Evolutionary conservation across 2,797 vertebrate genomes (phyloP).

Genomic region (Cuculus canorus): DNA sequence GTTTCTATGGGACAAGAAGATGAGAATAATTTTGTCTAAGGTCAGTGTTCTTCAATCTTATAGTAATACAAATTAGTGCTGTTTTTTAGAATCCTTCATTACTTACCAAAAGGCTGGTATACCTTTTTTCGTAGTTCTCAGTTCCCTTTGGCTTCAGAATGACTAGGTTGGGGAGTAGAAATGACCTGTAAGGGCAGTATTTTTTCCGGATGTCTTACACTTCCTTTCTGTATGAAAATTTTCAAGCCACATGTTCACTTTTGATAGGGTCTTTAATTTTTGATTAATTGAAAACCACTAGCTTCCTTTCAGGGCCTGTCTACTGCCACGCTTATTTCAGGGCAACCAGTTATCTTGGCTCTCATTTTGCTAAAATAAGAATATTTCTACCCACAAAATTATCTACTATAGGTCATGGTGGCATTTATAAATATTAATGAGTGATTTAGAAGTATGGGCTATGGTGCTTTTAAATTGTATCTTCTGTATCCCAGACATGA

Average conservation of each 20-base stretch:
- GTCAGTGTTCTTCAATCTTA: background rate
- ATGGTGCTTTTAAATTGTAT: background rate
- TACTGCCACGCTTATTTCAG: background rate
- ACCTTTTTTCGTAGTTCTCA: background rate
- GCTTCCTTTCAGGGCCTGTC: background rate
- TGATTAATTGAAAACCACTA: background rate
- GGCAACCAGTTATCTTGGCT: background rate
- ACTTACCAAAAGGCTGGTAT: background rate
- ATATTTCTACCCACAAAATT: background rate
- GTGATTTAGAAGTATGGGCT: background rate
- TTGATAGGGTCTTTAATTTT: background rate
- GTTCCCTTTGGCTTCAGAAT: background rate
- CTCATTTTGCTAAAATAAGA: background rate
- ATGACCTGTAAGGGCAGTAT: background rate
- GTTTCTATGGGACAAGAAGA: constrained; percentile 9
- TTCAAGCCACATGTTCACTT: background rate
- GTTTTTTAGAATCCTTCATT: background rate
- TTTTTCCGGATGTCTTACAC: background rate
- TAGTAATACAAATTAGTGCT: background rate
- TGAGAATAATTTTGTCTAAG: background rate
- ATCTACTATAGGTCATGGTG: background rate
- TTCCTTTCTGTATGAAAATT: background rate
- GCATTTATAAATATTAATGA: background rate
- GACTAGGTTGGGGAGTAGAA: background rate
- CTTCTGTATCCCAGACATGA: background rate